Conservation (phyloP, 2,888 invertebrate genomes). For the Sycophila texana region DNA sequence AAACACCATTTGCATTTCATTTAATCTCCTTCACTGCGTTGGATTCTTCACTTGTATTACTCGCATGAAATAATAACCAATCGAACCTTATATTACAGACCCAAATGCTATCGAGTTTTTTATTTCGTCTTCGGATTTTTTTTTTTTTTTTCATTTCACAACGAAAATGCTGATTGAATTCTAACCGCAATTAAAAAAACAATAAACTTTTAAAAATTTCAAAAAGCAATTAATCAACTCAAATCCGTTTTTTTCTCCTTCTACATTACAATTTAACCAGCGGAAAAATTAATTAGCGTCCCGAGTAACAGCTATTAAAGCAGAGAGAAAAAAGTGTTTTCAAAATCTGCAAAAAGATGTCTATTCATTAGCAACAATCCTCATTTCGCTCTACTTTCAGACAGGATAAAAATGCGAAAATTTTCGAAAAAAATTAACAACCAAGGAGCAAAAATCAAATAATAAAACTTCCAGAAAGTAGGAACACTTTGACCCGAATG, state of each 20-base stretch:
- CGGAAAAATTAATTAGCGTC: background rate
- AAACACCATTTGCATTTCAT: no score
- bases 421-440: background rate
- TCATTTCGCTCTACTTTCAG: background rate
- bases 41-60: no score
- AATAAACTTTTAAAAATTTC: no score
- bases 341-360: background rate
- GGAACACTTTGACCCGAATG: background rate
- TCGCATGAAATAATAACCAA: no score
- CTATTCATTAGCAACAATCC: background rate
- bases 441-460: background rate
- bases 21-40: no score
- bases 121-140: no score
- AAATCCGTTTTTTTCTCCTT: background rate
- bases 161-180: no score
- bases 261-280: background rate
- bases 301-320: background rate
- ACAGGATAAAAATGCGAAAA: background rate
- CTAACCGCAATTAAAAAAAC: no score
- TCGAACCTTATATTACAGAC: no score
- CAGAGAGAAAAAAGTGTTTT: background rate
- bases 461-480: background rate
- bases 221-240: background rate
- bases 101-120: no score
- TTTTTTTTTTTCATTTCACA: no score